Evolutionary conservation across 2,797 vertebrate genomes (phyloP).

Genomic region (Sebastes vulpes): DNA sequence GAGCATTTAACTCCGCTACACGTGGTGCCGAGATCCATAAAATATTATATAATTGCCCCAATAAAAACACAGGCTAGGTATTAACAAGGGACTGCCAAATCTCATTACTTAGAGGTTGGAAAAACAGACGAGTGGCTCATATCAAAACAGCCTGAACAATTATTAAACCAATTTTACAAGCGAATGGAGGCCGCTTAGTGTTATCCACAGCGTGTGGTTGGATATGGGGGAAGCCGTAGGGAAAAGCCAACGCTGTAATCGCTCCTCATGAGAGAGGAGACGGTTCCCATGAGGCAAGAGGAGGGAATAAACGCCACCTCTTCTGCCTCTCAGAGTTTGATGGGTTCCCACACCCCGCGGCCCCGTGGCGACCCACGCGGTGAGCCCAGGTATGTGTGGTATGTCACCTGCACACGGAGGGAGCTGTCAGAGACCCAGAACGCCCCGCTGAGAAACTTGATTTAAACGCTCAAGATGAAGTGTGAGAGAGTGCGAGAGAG

Average conservation of each 20-base stretch:
- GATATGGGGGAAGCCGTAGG: constrained; percentile 15
- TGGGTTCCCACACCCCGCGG: constrained; percentile 64
- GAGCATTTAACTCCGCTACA: background rate
- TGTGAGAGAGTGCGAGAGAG: constrained; percentile 15
- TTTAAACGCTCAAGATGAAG: constrained; percentile 47
- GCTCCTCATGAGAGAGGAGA: constrained; percentile 28
- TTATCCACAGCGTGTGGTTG: constrained; percentile 50
- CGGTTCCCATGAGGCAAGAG: constrained; percentile 56
- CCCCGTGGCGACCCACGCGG: constrained; percentile 64
- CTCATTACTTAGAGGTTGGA: constrained; percentile 57
- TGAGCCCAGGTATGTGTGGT: constrained; percentile 67
- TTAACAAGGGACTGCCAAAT: constrained; percentile 27
- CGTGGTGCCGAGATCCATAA: constrained; percentile 34
- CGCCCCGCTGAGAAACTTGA: constrained; percentile 55
- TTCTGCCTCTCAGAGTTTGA: constrained; percentile 29
- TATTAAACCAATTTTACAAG: constrained; percentile 73
- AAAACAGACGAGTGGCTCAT: constrained; percentile 61
- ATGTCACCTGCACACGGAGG: constrained; percentile 74
- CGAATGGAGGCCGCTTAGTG: constrained; percentile 33
- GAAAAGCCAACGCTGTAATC: constrained; percentile 47
- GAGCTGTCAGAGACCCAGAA: constrained; percentile 22
- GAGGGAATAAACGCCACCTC: constrained; percentile 8
- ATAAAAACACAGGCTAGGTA: constrained; percentile 61
- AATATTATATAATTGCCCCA: constrained; percentile 60
- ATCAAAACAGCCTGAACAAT: constrained; percentile 57